Percentiles rank a stretch among this genome's conserved stretches.
These are phyloP conservation scores for Metacarcinus magister DNA, from an alignment of 2,888 invertebrate genomes.

Conservation along the genomic window DNA sequence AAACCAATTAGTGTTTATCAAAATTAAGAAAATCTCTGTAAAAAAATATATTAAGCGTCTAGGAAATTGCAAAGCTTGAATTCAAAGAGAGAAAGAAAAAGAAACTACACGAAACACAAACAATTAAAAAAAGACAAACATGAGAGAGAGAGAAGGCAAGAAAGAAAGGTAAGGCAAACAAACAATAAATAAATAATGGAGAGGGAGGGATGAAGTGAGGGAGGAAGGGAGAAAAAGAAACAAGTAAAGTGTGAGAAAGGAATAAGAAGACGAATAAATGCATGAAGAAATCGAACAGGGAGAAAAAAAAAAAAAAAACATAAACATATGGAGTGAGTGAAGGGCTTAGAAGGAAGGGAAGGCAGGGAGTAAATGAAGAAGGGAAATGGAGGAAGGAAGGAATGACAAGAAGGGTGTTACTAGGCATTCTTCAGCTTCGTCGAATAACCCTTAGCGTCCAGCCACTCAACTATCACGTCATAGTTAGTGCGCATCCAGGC, in stretches of 20 bases:
- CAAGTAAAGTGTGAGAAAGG: too few species aligned
- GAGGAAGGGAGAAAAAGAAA: background rate
- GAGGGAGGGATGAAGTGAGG: background rate
- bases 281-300: too few species aligned
- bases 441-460: constrained; percentile 84
- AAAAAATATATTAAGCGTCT: too few species aligned
- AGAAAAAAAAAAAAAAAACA: too few species aligned
- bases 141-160: background rate
- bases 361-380: background rate
- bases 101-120: background rate
- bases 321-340: too few species aligned
- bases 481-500: constrained; percentile 93
- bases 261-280: background rate
- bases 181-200: background rate
- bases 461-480: constrained; percentile 90
- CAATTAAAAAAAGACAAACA: background rate
- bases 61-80: background rate
- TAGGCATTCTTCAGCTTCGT: constrained; percentile 70
- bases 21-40: too few species aligned
- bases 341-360: too few species aligned
- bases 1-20: background rate
- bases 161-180: background rate
- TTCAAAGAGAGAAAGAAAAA: background rate
- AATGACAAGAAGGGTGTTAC: background rate
- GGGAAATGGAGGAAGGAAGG: background rate